Evolutionary conservation across 1,140 invertebrate genomes (phyloP).

Genomic region (Pygmarrhopalites habei): DNA sequence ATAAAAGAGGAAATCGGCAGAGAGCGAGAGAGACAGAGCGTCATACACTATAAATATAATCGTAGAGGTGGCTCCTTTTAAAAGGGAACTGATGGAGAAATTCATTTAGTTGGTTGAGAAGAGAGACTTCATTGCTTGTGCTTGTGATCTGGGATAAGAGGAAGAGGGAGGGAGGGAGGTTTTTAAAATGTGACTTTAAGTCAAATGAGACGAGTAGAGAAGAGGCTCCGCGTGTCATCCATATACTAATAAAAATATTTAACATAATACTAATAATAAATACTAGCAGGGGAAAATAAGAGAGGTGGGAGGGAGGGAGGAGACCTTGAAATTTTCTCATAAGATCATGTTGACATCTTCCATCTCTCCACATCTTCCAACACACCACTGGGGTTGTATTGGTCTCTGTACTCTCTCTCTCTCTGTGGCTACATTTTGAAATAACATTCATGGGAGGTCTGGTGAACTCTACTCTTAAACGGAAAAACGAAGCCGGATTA

Average conservation of each 20-base stretch:
- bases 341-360: neutral
- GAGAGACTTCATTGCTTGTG: neutral
- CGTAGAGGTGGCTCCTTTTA: no score
- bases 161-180: neutral
- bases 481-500: neutral
- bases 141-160: neutral
- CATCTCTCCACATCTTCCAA: no score
- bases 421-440: neutral
- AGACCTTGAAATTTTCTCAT: neutral
- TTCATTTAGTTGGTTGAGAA: neutral
- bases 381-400: no score
- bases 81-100: no score
- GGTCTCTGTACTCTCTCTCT: neutral
- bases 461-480: neutral
- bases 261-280: neutral
- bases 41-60: no score
- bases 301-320: no score
- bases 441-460: neutral
- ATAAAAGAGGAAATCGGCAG: no score
- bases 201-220: no score
- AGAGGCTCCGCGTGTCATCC: no score
- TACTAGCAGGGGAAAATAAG: neutral
- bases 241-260: no score
- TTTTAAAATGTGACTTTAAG: neutral
- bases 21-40: no score